Conservation (phyloP, 2,888 invertebrate genomes). For the Drosophila conformis region DNA sequence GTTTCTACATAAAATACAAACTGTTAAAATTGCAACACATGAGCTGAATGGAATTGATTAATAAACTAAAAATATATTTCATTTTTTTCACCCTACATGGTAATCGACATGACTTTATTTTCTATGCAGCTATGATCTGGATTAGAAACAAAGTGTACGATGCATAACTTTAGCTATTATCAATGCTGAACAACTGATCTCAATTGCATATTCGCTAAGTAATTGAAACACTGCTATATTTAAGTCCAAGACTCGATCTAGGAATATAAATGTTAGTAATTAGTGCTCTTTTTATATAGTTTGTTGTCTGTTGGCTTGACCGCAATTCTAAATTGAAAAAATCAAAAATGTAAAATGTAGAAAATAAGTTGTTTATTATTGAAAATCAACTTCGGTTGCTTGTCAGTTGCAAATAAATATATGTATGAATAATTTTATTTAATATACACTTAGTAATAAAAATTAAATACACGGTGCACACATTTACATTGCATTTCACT, state of each 20-base stretch:
- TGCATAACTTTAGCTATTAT: slow-evolving; percentile 3
- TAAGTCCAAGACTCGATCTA: slow-evolving; percentile 9
- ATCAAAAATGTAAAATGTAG: slow-evolving; percentile 21
- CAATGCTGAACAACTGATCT: slow-evolving; percentile 5
- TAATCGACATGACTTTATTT: background rate
- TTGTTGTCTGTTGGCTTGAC: slow-evolving; percentile 32
- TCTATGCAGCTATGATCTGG: background rate
- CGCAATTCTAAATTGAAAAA: slow-evolving; percentile 12
- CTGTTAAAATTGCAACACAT: slow-evolving; percentile 38
- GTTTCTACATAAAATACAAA: slow-evolving; percentile 54
- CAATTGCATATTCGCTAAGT: slow-evolving; percentile 11
- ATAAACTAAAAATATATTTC: background rate
- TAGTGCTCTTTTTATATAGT: slow-evolving; percentile 14
- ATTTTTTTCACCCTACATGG: background rate
- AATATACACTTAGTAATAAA: slow-evolving; percentile 64
- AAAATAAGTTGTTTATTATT: slow-evolving; percentile 47
- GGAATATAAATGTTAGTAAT: slow-evolving; percentile 8
- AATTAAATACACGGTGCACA: slow-evolving; percentile 75
- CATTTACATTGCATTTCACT: slow-evolving; percentile 75
- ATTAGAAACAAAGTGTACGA: background rate
- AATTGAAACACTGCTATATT: slow-evolving; percentile 18
- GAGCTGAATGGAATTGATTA: slow-evolving; percentile 12
- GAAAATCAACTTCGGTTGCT: slow-evolving; percentile 40
- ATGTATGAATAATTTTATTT: slow-evolving; percentile 63
- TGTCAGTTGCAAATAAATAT: slow-evolving; percentile 52